Evolutionary conservation across 2,888 invertebrate genomes (phyloP), one percentile per base, ranked within the genome.

Genomic region (Thymelicus lineola): DNA sequence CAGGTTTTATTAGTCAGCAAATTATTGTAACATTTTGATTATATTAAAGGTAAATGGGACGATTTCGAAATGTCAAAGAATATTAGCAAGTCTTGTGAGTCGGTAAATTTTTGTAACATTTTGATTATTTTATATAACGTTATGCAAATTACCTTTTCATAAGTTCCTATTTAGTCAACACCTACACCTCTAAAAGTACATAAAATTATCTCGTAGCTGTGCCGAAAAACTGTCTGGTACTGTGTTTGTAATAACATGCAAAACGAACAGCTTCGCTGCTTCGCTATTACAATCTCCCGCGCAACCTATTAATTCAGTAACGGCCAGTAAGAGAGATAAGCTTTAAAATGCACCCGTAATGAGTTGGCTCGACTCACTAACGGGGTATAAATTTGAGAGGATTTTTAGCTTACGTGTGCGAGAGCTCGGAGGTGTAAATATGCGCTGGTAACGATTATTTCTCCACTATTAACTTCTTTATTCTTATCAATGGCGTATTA

Each of bases 331-430:
- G 70, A 75, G 72, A 75, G 78, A 78, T 79, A 77, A 72, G 71
- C 62, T 78, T 79, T 76, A 77, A 82, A 84, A 80, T 79, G 82
- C 82, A 79, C 76, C 71, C 78, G 77, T 85, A 85, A 86, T 83
- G 83, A 85, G 82, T 79, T 80, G 74, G 75, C 79, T 78, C 73
- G 74, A 80, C 78, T 77, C 78, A 79, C 76, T 75, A 78, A 77
- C 75, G 45, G 70, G 45, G 45, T 53, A 70, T 78, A 76, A 77
- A 78, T 77, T 76, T 72, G 71, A 73, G 71, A 72, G 75, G 71
- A 72, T 74, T 73, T 73, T 70, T 69, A 63, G 71, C 55, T 75
- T 72, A 64, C 71, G 71, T 70, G 73, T 28, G 6, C 55, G 28
- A 55, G 55, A 55, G 55, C 6, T 55, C 17, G 10, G 53, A 53